Evolutionary conservation across 2,797 vertebrate species (phyloP), one percentile per base, ranked within the genome.

Genomic region (Nannoperca obscura): DNA sequence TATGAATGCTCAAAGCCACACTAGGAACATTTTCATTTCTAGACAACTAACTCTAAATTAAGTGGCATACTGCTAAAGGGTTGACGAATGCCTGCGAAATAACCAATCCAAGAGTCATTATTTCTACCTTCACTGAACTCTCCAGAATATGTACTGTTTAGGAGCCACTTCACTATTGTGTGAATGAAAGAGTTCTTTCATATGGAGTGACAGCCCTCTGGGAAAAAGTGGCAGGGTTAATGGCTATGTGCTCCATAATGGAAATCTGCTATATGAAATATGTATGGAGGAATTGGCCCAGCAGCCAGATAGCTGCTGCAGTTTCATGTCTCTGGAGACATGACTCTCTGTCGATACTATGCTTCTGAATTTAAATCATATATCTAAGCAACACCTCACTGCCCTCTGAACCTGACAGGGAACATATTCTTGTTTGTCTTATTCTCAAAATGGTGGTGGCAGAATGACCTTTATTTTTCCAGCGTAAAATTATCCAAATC

Each of bases 211-310:
- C 83, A 83, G 80, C 59, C 76, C 78, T 83, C 32, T 54, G 89
- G 83, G 78, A 84, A 32, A 38, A 74, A 44, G 75, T 15, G 46
- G 59, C 50, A 60, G 64, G 71, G 78, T 85, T 88, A 90, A 87
- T 89, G 86, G 85, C 57, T 74, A 1, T 42, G 53, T 66, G 63
- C 82, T 76, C 53, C 66, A 74, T 71, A 63, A 81, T 83, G 85
- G 85, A 71, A 84, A 78, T 85, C 78, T 79, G 67, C 78, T 42
- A 53, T 89, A 91, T 92, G 83, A 92, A 94, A 93, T 91, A 91
- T 93, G 85, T 85, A 92, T 89, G 78, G 69, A 74, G 68, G 36
- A 80, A 74, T 78, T 38, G 14, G 80, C 64, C 72, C 80, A 62
- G 80, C 74, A 70, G 73, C 30, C 82, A 84, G 17, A 85, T 36